Evolutionary conservation across 2,113 vertebrate species (phyloP), one percentile per base, ranked within the genome.

Genomic region (Psilopsiagon aymara): DNA sequence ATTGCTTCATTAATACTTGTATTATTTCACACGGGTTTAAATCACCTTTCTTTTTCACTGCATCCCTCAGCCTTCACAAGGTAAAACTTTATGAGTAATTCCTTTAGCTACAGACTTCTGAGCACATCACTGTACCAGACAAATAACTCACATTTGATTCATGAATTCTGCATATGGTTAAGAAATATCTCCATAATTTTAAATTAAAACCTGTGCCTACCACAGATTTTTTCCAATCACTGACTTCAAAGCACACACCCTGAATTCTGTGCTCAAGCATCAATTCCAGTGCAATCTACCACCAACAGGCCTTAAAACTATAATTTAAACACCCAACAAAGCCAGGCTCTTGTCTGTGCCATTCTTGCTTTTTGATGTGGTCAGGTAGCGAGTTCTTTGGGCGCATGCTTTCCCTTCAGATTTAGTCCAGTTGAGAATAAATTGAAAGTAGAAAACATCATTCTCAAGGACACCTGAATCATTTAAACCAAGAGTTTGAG

Each of bases 131-230:
- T 85, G 75, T 87, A 85, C 52, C 87, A 94, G 78, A 95, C 95
- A 94, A 92, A 88, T 75, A 86, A 89, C 85, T 64, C 77, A 75
- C 66, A 41, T 80, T 87, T 91, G 91, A 92, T 92, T 92, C 39
- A 91, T 89, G 66, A 92, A 85, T 97, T 95, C 67, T 89, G 74
- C 53, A 89, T 91, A 47, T 91, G 86, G 82, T 95, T 89, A 92
- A 91, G 49, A 94, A 87, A 51, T 73, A 87, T 57, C 70, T 92
- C 69, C 81, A 73, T 85, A 91, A 95, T 89, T 95, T 95, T 52
- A 90, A 94, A 90, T 76, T 68, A 76, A 94, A 95, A 84, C 5
- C 3, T 82, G 29, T 51, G 24, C 69, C 62, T 62, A 64, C n/a
- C 35, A 69, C 33, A 79, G 24, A 23, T 69, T 79, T 91, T 75